Conservation (phyloP, 2,888 invertebrate species). For the Tetanocera ferruginea region DNA sequence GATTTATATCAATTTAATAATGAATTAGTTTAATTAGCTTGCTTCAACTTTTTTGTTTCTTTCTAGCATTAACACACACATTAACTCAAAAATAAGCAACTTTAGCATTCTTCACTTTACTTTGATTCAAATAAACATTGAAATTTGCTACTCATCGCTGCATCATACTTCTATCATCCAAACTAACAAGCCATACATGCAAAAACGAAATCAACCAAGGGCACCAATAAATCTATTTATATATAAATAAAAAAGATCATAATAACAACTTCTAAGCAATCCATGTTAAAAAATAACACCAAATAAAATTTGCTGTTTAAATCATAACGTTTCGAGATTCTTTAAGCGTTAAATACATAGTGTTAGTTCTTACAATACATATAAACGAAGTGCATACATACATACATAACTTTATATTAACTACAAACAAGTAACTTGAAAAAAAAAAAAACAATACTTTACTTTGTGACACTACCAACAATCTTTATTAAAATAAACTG, state of each 20-base stretch:
- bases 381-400: not conserved
- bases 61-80: not conserved
- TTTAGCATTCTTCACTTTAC: not conserved
- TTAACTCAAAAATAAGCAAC: not conserved
- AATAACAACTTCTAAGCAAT: constrained; percentile 36
- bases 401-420: not conserved
- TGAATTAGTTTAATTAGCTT: not conserved
- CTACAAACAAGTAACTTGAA: not conserved
- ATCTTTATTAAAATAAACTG: too few relatives aligned
- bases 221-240: constrained; percentile 40
- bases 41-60: not conserved
- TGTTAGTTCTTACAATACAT: constrained; percentile 1
- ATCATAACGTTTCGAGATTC: not conserved
- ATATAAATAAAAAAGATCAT: constrained; percentile 11
- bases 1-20: not conserved
- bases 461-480: too few relatives aligned
- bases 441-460: not conserved
- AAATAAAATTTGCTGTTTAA: constrained; percentile 23
- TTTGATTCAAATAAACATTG: not conserved
- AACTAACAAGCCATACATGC: not conserved
- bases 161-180: constrained; percentile 3
- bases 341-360: not conserved
- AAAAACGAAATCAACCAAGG: constrained; percentile 40
- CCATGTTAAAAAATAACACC: constrained; percentile 29
- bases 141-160: constrained; percentile 9